Evolutionary conservation across 1,140 invertebrate species (phyloP).

Genomic region (Drosophila pseudoobscura): DNA sequence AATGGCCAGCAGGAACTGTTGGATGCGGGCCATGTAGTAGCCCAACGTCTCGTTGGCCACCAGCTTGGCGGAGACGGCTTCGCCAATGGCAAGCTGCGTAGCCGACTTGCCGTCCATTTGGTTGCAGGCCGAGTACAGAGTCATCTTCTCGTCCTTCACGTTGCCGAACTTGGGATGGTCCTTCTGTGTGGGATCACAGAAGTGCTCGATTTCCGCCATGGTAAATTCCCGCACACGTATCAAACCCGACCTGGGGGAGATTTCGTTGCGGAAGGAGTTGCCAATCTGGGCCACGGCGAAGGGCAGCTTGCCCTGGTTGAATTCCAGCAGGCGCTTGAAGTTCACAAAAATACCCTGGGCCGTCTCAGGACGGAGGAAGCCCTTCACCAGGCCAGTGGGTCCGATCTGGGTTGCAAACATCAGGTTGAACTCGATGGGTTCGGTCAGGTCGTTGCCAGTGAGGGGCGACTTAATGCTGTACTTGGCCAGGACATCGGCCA

Average conservation of each 20-base stretch:
- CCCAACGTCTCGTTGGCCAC: constrained; percentile 98
- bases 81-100: constrained; percentile 88
- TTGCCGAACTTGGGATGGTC: constrained; percentile 95
- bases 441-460: constrained; percentile 96
- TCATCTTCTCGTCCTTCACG: constrained; percentile 89
- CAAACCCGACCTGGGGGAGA: constrained; percentile 98
- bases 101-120: constrained; percentile 97
- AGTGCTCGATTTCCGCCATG: constrained; percentile 99
- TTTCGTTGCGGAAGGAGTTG: constrained; percentile 99
- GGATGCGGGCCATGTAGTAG: constrained; percentile 98
- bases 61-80: constrained; percentile 89
- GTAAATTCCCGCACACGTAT: constrained; percentile 99
- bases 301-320: constrained; percentile 97
- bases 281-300: constrained; percentile 99
- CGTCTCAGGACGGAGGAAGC: constrained; percentile 98
- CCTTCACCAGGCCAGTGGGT: constrained; percentile 96
- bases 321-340: constrained; percentile 95
- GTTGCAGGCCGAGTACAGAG: constrained; percentile 96
- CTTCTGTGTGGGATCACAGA: constrained; percentile 96
- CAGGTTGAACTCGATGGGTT: constrained; percentile 98
- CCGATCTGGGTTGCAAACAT: constrained; percentile 99
- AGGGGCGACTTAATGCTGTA: constrained; percentile 97
- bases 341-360: constrained; percentile 99
- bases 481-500: constrained; percentile 92
- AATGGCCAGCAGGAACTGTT: constrained; percentile 93